Conservation (phyloP, 2,797 vertebrate genomes). For the Pangasius larnaudii region DNA sequence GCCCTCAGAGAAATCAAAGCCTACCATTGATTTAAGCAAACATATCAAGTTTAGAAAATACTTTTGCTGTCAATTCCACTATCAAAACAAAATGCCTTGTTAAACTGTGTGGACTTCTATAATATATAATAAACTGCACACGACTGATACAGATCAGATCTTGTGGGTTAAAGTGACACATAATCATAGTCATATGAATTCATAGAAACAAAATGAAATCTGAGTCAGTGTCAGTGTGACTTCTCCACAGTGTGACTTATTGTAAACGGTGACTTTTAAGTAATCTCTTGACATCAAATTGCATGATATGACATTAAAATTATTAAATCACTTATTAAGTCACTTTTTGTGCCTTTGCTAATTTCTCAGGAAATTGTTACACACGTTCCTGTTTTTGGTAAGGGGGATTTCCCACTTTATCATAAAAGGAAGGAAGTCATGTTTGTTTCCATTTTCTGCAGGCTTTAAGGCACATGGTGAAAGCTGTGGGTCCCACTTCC, state of each 20-base stretch:
- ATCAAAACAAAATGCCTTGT: neutral
- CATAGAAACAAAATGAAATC: neutral
- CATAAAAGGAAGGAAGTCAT: neutral
- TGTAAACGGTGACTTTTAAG: neutral
- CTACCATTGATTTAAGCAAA: neutral
- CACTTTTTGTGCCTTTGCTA: neutral
- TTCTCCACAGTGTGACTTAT: too few relatives aligned
- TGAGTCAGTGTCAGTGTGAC: neutral
- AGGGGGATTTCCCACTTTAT: neutral
- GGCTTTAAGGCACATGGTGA: slow-evolving; percentile 53
- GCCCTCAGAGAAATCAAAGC: neutral
- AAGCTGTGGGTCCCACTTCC: slow-evolving; percentile 43
- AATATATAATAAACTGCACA: neutral
- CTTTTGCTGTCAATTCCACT: neutral
- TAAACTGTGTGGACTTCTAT: neutral
- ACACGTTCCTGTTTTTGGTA: neutral
- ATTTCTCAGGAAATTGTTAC: neutral
- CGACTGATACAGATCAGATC: neutral
- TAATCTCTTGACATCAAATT: neutral
- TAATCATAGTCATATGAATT: neutral
- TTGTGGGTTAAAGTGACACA: neutral
- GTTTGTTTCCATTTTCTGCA: slow-evolving; percentile 22
- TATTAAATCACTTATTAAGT: neutral
- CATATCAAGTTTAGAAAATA: neutral
- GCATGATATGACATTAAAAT: neutral